These are phyloP conservation scores for Ailuropoda melanoleuca DNA, from an alignment of 2,113 vertebrate species.

Conservation along the genomic window DNA sequence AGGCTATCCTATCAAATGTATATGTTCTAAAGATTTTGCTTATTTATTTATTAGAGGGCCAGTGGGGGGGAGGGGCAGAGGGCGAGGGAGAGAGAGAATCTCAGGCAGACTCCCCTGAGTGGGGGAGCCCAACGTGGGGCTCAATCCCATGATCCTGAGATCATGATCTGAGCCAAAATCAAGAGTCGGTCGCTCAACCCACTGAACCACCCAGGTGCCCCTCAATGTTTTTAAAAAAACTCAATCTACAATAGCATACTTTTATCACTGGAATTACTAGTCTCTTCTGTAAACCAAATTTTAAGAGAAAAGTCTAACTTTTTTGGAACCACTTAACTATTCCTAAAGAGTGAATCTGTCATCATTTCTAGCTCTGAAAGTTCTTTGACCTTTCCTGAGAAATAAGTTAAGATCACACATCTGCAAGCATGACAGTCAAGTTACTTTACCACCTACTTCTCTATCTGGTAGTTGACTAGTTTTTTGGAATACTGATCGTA, in stretches of 20 bases:
- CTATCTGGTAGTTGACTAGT: neutral
- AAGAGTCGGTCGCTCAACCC: neutral
- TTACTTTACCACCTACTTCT: neutral
- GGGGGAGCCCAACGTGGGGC: neutral
- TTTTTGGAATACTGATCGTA: neutral
- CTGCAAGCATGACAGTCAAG: neutral
- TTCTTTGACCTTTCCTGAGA: constrained; percentile 4
- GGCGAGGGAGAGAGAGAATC: neutral
- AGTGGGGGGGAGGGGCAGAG: neutral
- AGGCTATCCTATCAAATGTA: neutral
- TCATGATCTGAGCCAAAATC: neutral
- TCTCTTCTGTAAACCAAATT: neutral
- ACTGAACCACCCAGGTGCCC: neutral
- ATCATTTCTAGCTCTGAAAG: neutral
- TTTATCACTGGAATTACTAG: neutral
- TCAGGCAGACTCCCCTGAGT: neutral
- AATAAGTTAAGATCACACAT: neutral
- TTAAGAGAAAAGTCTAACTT: neutral
- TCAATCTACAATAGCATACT: neutral
- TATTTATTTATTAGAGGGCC: neutral
- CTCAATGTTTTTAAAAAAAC: neutral
- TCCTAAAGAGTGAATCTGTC: neutral
- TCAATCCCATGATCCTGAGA: neutral
- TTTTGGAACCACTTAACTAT: neutral
- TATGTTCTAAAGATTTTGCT: neutral